Conservation (phyloP, 2,113 vertebrate species). For the Athene cunicularia region DNA sequence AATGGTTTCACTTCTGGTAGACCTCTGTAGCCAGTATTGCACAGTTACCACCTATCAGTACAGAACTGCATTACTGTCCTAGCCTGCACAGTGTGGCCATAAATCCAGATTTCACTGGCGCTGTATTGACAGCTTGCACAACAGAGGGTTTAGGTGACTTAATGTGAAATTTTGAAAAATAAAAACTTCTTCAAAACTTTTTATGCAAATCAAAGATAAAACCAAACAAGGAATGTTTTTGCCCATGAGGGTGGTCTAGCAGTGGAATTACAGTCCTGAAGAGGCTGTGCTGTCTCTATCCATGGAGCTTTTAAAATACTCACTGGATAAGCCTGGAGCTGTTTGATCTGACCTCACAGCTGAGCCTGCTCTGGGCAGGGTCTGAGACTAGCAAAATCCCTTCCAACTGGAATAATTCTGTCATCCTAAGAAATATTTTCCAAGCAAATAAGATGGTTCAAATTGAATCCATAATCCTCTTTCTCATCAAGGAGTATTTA, state of each 20-base stretch:
- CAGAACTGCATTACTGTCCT: neutral
- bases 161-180: neutral
- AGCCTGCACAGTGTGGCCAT: neutral
- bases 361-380: neutral
- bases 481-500: neutral
- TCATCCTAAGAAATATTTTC: neutral
- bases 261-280: neutral
- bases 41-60: neutral
- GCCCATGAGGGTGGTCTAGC: neutral
- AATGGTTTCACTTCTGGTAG: neutral
- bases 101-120: neutral
- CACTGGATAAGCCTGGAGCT: neutral
- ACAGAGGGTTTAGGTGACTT: neutral
- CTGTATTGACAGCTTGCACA: neutral
- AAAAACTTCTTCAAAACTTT: neutral
- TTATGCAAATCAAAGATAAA: neutral
- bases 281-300: neutral
- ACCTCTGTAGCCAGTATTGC: neutral
- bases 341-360: neutral
- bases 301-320: neutral
- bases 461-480: neutral
- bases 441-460: neutral
- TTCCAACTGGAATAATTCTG: neutral
- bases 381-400: neutral
- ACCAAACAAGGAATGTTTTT: neutral